Evolutionary conservation across 2,888 invertebrate species (phyloP), one percentile per base, ranked within the genome.

Genomic region (Melieria picta): DNA sequence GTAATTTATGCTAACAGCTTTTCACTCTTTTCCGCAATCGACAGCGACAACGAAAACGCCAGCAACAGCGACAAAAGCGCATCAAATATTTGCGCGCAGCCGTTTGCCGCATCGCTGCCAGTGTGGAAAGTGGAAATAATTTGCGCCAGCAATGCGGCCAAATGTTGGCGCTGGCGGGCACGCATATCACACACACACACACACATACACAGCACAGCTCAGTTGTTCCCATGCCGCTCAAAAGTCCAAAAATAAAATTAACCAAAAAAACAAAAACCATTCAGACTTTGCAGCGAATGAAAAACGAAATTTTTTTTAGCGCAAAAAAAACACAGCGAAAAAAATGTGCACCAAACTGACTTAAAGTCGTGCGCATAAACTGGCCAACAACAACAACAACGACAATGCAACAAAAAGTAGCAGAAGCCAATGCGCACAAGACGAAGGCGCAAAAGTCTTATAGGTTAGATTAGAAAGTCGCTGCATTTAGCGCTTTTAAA

Each of bases 401-500:
- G 2, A 30, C 46, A 16, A 11, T n/a, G 61, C 7, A n/a, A 5
- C 47, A n/a, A 47, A 13, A 13, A 7, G 6, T n/a, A 46, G 47
- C 10, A 16, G 7, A 63, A 4, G 13, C 55, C 62, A 62, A 62
- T 30, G 16, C 55, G 55, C 16, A 11, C 42, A 52, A 16, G 30
- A 52, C 42, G 45, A 43, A 9, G 16, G 57, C 13, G 68, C 65
- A 63, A 69, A 65, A 74, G 73, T 68, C 73, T 75, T 76, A 72
- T 76, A 72, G 73, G 75, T 75, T 76, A 72, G 74, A 74, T 75
- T 74, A 75, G 76, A 76, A 76, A 76, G 76, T 75, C 69, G 9
- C 9, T 10, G 50, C 9, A 50, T 9, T 50, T 50, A 11, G 11
- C 9, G 50, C 50, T 50, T 9, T 50, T 3, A 11, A 11, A 10